phyloP scores from a whole-genome alignment of 2,888 invertebrate genomes.

The Polylopha cassiicola region DNA sequence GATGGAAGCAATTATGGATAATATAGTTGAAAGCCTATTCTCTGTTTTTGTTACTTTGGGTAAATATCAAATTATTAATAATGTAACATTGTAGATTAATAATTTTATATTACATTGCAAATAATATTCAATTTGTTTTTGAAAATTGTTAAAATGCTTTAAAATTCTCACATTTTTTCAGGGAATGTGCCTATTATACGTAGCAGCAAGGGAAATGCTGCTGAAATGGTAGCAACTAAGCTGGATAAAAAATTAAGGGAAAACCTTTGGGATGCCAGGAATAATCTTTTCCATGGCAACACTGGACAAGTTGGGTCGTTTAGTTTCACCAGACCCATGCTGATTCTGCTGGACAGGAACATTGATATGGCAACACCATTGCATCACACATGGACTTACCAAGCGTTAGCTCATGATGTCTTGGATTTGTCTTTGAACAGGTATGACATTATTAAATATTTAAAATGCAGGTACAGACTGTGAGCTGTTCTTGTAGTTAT shows the following conservation, averaged over 20 bases:
- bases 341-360: conserved; percentile 95
- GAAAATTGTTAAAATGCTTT: conserved; percentile 1
- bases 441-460: conserved; percentile 33
- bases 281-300: conserved; percentile 95
- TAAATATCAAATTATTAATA: conserved; percentile 42
- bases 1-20: conserved; percentile 96
- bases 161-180: conserved; percentile 38
- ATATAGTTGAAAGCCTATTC: conserved; percentile 96
- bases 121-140: background rate
- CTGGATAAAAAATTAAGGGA: conserved; percentile 97
- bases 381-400: conserved; percentile 99
- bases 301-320: conserved; percentile 84
- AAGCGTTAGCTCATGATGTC: conserved; percentile 97
- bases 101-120: conserved; percentile 6
- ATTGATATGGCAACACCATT: conserved; percentile 98
- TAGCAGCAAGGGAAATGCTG: conserved; percentile 96
- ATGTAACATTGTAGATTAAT: background rate
- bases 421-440: conserved; percentile 94
- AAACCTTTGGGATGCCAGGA: conserved; percentile 96
- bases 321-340: conserved; percentile 94
- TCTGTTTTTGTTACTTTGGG: conserved; percentile 98
- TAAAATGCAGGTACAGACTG: no score
- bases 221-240: conserved; percentile 98
- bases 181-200: conserved; percentile 93
- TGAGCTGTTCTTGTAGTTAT: no score